Evolutionary conservation across 2,113 vertebrate genomes (phyloP).

Genomic region (Cygnus atratus): DNA sequence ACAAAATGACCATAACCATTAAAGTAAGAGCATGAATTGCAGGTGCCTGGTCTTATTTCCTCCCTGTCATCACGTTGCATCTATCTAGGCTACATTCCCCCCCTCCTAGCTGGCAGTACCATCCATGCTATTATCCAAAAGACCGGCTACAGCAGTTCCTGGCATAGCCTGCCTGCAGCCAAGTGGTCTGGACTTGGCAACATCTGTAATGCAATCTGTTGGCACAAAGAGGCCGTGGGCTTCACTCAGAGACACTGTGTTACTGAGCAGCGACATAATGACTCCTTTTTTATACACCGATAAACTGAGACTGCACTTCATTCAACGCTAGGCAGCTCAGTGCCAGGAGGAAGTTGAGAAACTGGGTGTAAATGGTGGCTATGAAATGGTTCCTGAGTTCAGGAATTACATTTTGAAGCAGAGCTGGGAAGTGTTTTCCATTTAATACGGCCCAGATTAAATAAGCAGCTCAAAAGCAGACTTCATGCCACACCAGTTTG

Average conservation of each 20-base stretch:
- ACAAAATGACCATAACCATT: fast-evolving
- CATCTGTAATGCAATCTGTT: not conserved
- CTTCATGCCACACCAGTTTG: not conserved
- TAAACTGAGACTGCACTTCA: not conserved
- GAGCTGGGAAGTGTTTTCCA: not conserved
- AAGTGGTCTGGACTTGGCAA: not conserved
- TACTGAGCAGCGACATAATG: not conserved
- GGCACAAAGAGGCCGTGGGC: not conserved
- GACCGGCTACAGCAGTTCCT: not conserved
- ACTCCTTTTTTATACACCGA: not conserved
- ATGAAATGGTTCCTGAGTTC: not conserved
- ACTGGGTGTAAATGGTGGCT: not conserved
- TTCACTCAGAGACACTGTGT: not conserved
- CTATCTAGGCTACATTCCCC: not conserved
- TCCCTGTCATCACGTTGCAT: not conserved
- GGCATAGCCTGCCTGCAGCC: not conserved
- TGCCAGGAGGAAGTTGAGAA: not conserved
- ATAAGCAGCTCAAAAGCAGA: not conserved
- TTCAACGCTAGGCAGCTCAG: not conserved
- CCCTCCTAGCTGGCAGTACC: not conserved
- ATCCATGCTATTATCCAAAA: not conserved
- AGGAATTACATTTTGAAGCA: not conserved
- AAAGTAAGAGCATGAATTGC: not conserved
- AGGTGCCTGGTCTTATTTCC: not conserved
- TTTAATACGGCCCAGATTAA: not conserved